Percentiles rank a stretch among this genome's conserved stretches.
Evolutionary conservation across 2,888 invertebrate species (phyloP).

Genomic region (Rotaria macrura): DNA sequence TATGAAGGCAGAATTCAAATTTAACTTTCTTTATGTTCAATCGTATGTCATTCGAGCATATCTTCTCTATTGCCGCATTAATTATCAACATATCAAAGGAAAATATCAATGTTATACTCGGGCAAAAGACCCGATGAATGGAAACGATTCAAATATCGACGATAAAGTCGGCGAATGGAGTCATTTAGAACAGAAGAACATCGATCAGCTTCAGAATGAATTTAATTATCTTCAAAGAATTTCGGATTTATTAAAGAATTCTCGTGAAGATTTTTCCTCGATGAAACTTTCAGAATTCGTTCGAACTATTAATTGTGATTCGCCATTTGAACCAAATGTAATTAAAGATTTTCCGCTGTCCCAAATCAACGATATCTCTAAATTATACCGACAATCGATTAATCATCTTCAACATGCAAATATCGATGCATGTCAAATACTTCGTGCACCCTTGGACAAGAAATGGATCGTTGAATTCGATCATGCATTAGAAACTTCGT

Average conservation of each 20-base stretch:
- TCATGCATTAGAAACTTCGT: neutral
- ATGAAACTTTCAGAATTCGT: neutral
- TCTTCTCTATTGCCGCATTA: constrained; percentile 4
- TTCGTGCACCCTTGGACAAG: neutral
- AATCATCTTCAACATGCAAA: neutral
- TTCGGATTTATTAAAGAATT: neutral
- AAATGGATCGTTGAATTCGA: neutral
- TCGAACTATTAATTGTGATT: neutral
- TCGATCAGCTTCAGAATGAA: neutral
- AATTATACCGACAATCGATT: neutral
- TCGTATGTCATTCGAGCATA: neutral
- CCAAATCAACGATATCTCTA: neutral
- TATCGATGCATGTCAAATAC: neutral
- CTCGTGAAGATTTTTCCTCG: neutral
- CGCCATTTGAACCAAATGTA: neutral
- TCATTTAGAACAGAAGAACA: neutral
- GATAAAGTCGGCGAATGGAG: neutral
- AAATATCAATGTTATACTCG: neutral
- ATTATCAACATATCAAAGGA: neutral
- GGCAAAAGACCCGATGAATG: neutral
- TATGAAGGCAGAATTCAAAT: neutral
- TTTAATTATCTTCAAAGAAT: neutral
- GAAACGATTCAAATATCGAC: neutral
- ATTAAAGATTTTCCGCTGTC: neutral
- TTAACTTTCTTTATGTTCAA: constrained; percentile 12